Conservation (phyloP, 2,797 vertebrate species). For the Clarias pachynema region DNA sequence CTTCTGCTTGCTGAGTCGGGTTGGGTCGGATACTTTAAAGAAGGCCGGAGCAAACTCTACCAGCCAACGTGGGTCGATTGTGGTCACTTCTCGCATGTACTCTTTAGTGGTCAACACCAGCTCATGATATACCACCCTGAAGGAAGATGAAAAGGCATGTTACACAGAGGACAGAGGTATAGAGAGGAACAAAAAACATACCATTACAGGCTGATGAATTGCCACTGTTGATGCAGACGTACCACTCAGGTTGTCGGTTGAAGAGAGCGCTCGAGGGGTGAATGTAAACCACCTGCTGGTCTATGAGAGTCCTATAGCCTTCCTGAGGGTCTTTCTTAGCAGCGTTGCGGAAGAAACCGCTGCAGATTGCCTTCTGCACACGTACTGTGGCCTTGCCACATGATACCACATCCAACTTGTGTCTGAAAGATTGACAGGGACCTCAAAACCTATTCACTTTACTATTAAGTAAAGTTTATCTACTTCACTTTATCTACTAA, state of each 20-base stretch:
- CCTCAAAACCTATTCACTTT: not conserved
- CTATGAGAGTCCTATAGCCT: conserved; percentile 94
- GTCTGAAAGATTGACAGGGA: conserved; percentile 69
- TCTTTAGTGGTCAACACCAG: conserved; percentile 97
- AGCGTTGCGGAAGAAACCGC: conserved; percentile 96
- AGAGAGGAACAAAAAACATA: not conserved
- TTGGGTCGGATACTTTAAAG: conserved; percentile 98
- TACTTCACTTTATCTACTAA: not conserved
- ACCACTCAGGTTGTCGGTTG: conserved; percentile 98
- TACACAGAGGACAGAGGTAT: not conserved
- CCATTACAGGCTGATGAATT: not conserved
- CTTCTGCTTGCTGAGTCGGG: conserved; percentile 98
- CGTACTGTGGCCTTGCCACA: conserved; percentile 96
- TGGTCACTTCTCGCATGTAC: conserved; percentile 98
- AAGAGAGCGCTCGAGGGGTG: conserved; percentile 97
- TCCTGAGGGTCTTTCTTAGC: conserved; percentile 98
- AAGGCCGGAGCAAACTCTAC: conserved; percentile 96
- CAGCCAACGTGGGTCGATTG: conserved; percentile 97
- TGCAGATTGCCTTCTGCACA: conserved; percentile 98
- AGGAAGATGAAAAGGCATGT: not conserved
- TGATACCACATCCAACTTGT: conserved; percentile 96
- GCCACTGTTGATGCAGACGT: conserved; percentile 44
- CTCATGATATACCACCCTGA: conserved; percentile 97
- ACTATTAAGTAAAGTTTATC: not conserved
- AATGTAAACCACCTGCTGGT: conserved; percentile 98